Evolutionary conservation across 2,797 vertebrate genomes (phyloP).

Genomic region (Galaxias olidus): DNA sequence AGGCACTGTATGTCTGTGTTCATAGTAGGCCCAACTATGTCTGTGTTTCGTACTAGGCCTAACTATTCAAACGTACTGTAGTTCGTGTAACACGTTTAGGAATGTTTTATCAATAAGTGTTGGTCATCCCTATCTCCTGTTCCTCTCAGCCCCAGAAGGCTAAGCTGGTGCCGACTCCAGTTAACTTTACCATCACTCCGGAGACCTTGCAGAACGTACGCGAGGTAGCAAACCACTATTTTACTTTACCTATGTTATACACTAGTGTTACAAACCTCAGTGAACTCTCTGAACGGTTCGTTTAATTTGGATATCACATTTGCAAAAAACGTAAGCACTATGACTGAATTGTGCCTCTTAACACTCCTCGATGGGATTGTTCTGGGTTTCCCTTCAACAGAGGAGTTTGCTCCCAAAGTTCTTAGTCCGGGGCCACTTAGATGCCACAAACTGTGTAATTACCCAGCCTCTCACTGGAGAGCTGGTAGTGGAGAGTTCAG

Average conservation of each 20-base stretch:
- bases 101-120: no score
- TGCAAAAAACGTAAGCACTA: no score
- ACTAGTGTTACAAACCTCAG: not conserved
- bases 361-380: not conserved
- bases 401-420: slow-evolving; percentile 86
- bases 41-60: no score
- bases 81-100: no score
- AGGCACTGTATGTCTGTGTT: no score
- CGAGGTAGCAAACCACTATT: slow-evolving; percentile 73
- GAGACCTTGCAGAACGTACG: slow-evolving; percentile 91
- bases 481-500: slow-evolving; percentile 87
- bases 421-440: slow-evolving; percentile 86
- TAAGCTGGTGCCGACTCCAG: slow-evolving; percentile 81
- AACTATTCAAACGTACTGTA: no score
- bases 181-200: slow-evolving; percentile 93
- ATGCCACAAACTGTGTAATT: slow-evolving; percentile 89
- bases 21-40: no score
- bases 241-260: not conserved
- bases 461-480: slow-evolving; percentile 90
- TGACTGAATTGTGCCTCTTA: not conserved
- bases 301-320: no score
- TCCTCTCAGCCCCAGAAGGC: slow-evolving; percentile 84
- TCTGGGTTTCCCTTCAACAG: slow-evolving; percentile 53
- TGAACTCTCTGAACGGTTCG: no score
- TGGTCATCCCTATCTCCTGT: slow-evolving; percentile 10